These are phyloP conservation scores for Vanessa tameamea DNA, from an alignment of 1,140 invertebrate genomes.

Conservation along the genomic window DNA sequence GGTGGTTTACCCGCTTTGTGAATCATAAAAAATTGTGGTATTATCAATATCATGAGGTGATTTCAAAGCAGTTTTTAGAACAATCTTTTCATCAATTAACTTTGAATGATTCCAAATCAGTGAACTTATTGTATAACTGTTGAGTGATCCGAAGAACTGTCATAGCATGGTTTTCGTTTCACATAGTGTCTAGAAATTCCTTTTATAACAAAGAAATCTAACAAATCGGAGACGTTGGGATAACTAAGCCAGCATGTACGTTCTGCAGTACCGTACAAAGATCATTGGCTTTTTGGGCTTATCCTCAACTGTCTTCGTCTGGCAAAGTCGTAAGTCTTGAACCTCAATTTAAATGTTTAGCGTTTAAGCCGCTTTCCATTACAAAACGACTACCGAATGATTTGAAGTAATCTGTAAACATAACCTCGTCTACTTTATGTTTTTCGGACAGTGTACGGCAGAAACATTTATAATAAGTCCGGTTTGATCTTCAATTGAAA, in stretches of 20 bases:
- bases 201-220: conserved; percentile 39
- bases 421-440: conserved; percentile 28
- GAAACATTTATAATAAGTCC: conserved; percentile 35
- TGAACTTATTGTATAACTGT: conserved; percentile 28
- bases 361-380: conserved; percentile 43
- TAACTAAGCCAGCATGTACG: conserved; percentile 42
- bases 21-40: conserved; percentile 37
- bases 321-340: conserved; percentile 27
- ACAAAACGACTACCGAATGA: conserved; percentile 32
- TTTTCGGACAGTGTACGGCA: conserved; percentile 33
- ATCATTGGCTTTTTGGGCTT: background rate
- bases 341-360: background rate
- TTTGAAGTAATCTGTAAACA: conserved; percentile 27
- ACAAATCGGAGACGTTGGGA: conserved; percentile 33
- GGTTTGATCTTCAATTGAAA: conserved; percentile 21
- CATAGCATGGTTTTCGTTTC: conserved; percentile 22
- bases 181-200: conserved; percentile 16
- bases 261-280: background rate
- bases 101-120: conserved; percentile 37
- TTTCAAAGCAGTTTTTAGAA: conserved; percentile 29
- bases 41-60: conserved; percentile 33
- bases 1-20: conserved; percentile 37
- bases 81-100: conserved; percentile 15
- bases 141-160: conserved; percentile 36
- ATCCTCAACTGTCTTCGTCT: conserved; percentile 18